Evolutionary conservation across 2,888 invertebrate genomes (phyloP), one percentile per base, ranked within the genome.

Genomic region (Branchipolynoe longqiensis): DNA sequence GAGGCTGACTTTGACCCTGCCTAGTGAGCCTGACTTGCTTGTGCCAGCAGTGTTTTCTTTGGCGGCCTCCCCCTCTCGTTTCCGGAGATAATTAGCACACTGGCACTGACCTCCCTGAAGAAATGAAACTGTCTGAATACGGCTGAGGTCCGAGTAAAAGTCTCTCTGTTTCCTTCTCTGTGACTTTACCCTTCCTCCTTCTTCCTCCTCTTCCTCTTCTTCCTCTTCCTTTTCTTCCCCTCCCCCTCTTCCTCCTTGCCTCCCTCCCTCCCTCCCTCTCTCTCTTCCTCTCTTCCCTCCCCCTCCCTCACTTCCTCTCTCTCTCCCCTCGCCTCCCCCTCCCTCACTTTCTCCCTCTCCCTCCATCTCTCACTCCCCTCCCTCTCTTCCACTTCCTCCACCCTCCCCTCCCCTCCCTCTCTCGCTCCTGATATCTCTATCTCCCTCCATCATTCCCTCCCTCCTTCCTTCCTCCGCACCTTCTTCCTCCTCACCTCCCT

Each of bases 361-460:
- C 62, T 31, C 62, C 18, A 14, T 4, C 62, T 25, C 38, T 40
- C 73, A n/a, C 38, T 54, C 78, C 78, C 54, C 78, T 41, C 4
- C 78, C 48, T 33, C 48, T 31, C 48, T 78, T 48, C 78, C 48
- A 78, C 78, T 78, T 48, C 78, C 48, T 48, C 78, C 78, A 18
- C 22, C 38, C n/a, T 25, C 25, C 2, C 69, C 33, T 3, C 38
- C 1, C 69, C 36, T 25, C 3, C 3, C 8, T 6, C 4, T 33
- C 28, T 31, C 33, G 6, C 31, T 31, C 33, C 33, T 18, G 8
- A 33, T 12, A 31, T 62, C 22, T 62, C 69, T 69, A 1, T 14
- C 62, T 31, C 62, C 25, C 25, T 25, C 62, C 62, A 25, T 12
- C 25, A 2, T 31, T 25, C 38, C 73, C 73, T 33, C 38, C 31